Percentiles rank a stretch among this genome's conserved stretches.
These are phyloP conservation scores for Catalaphyllia jardinei DNA, from an alignment of 64 coral and sea anemone species.

Conservation along the genomic window DNA sequence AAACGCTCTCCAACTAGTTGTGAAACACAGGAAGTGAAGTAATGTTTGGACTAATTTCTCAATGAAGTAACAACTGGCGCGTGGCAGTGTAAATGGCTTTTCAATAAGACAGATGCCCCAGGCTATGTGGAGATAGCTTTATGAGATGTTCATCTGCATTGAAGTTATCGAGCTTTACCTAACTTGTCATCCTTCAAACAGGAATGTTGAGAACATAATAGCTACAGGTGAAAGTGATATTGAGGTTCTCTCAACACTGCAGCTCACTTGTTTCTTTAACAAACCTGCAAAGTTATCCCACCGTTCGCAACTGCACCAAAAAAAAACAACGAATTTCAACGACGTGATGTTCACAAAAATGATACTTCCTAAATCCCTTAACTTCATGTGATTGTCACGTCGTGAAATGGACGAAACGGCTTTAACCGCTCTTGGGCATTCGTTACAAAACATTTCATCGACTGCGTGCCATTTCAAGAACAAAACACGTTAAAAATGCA, in stretches of 20 bases:
- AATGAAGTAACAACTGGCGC: neutral
- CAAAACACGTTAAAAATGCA: slow-evolving; percentile 35
- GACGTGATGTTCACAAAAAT: neutral
- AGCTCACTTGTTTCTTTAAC: neutral
- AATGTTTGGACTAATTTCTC: neutral
- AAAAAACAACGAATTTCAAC: neutral
- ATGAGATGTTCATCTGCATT: neutral
- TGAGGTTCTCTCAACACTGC: neutral
- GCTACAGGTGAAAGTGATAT: neutral
- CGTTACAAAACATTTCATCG: slow-evolving; percentile 39
- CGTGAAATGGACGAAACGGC: neutral
- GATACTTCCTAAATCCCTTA: neutral
- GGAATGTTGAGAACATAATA: neutral
- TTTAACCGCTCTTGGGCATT: neutral
- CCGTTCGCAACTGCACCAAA: neutral
- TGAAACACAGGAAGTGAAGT: neutral
- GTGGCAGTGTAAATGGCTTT: neutral
- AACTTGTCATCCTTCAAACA: neutral
- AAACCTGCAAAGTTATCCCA: neutral
- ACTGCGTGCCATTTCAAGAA: neutral
- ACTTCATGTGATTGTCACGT: neutral
- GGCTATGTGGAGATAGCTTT: neutral
- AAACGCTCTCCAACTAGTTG: neutral
- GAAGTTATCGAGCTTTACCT: neutral
- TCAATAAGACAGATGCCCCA: neutral